Conservation (phyloP, 2,888 invertebrate genomes). For the Aquatica leii region DNA sequence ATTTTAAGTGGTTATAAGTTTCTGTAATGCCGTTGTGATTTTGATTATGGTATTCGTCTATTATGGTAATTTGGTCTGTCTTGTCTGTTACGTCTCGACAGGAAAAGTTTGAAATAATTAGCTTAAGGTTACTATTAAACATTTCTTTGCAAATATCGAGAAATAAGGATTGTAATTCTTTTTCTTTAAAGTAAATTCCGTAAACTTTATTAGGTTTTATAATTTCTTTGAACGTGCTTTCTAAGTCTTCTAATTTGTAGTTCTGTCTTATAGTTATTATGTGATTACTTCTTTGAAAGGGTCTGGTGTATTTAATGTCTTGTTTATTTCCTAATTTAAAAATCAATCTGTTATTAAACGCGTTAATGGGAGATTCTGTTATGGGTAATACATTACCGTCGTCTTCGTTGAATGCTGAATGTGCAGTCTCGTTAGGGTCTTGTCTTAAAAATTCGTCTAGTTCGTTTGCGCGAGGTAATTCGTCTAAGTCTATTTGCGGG, state of each 20-base stretch:
- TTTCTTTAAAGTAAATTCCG: constrained; percentile 15
- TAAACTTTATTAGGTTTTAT: too few relatives aligned
- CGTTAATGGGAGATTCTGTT: constrained; percentile 1
- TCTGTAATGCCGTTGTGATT: too few relatives aligned
- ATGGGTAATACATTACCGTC: not conserved
- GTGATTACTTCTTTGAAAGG: constrained; percentile 11
- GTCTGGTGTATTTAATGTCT: not conserved
- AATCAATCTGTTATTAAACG: constrained; percentile 1
- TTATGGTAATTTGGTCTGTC: not conserved
- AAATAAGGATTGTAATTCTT: not conserved
- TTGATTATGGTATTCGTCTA: too few relatives aligned
- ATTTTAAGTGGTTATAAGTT: not conserved
- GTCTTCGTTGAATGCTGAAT: not conserved
- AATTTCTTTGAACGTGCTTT: constrained; percentile 9
- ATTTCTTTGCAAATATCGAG: constrained; percentile 8
- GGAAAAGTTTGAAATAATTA: not conserved
- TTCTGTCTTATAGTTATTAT: not conserved
- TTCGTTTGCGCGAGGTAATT: constrained; percentile 1
- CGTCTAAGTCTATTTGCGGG: too few relatives aligned
- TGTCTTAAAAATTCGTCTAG: constrained; percentile 5
- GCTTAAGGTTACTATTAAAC: not conserved
- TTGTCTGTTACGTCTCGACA: constrained; percentile 4
- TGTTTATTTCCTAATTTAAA: not conserved
- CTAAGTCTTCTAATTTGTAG: constrained; percentile 3
- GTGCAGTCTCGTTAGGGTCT: too few relatives aligned